Evolutionary conservation across 2,113 vertebrate genomes (phyloP).

Genomic region (Rattus rattus): DNA sequence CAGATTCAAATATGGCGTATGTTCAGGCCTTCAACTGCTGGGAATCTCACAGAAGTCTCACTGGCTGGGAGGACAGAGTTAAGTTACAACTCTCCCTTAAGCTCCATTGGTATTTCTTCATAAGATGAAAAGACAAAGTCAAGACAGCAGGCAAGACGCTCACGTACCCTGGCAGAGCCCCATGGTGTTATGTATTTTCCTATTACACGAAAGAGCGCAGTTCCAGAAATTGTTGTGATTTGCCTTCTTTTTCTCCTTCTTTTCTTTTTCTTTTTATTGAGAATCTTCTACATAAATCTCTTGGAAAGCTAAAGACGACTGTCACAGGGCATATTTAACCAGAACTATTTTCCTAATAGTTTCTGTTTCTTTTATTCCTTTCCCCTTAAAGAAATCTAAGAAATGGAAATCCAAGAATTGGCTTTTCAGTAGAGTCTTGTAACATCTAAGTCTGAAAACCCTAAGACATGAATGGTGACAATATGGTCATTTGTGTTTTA

Average conservation of each 20-base stretch:
- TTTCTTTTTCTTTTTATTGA: neutral
- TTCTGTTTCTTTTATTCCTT: neutral
- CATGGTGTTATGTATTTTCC: neutral
- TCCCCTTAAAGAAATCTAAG: slow-evolving; percentile 31
- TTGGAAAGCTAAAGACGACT: neutral
- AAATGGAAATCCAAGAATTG: slow-evolving; percentile 25
- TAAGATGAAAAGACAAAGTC: slow-evolving; percentile 14
- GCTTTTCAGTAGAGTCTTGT: neutral
- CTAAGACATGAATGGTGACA: slow-evolving; percentile 25
- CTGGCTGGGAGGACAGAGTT: neutral
- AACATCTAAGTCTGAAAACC: neutral
- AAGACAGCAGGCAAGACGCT: neutral
- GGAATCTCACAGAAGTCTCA: neutral
- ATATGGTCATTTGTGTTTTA: neutral
- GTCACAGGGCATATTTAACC: neutral
- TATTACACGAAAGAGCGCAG: neutral
- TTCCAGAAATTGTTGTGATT: slow-evolving; percentile 35
- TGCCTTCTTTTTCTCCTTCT: neutral
- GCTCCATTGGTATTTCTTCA: neutral
- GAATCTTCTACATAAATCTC: slow-evolving; percentile 43
- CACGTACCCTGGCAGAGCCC: neutral
- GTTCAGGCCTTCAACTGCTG: neutral
- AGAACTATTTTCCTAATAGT: neutral
- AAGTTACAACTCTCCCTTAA: slow-evolving; percentile 42
- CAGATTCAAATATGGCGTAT: neutral